These are phyloP conservation scores for Ptychodera flava DNA, from an alignment of 35 echinoderm and acorn worm species.

Conservation along the genomic window DNA sequence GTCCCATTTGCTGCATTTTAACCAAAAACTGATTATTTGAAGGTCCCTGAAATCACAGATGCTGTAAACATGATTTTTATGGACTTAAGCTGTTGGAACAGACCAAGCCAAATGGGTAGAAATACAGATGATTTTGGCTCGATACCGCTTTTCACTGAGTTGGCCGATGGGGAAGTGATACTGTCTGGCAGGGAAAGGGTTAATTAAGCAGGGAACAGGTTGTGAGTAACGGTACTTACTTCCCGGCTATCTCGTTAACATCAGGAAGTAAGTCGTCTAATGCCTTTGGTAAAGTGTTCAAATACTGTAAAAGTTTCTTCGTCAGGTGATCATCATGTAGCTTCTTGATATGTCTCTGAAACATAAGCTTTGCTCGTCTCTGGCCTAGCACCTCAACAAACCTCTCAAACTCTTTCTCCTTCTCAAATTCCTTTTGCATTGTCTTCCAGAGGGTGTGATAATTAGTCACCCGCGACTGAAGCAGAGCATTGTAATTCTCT, in stretches of 20 bases:
- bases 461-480: conserved; percentile 45
- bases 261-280: conserved; percentile 65
- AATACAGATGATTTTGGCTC: no score
- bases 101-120: no score
- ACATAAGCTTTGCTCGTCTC: conserved; percentile 40
- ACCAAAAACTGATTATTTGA: no score
- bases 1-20: no score
- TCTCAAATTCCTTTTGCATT: conserved; percentile 42
- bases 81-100: no score
- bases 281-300: conserved; percentile 48
- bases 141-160: no score
- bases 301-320: conserved; percentile 51
- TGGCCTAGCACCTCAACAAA: conserved; percentile 43
- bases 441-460: conserved; percentile 75
- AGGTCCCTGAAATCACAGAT: no score
- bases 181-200: no score
- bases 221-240: no score
- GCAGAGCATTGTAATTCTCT: conserved; percentile 50
- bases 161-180: no score
- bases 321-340: conserved; percentile 61
- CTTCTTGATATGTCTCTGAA: conserved; percentile 58
- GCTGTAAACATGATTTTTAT: no score
- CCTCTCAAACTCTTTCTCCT: conserved; percentile 18
- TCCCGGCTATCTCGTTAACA: conserved; percentile 46
- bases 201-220: no score